Conservation (phyloP, 2,797 vertebrate species). For the Poeciliopsis turneri region DNA sequence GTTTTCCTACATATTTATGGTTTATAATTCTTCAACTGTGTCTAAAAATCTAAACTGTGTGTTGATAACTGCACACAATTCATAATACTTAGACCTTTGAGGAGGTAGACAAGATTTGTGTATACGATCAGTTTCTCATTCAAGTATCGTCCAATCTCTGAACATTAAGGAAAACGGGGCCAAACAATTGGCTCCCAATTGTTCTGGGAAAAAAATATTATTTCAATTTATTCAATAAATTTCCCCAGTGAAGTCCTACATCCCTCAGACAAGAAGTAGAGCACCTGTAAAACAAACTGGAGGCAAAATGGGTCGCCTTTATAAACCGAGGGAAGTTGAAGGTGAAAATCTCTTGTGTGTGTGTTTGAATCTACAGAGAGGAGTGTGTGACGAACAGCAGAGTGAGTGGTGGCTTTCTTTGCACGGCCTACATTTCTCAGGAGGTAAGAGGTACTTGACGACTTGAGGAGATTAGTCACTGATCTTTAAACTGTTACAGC, state of each 20-base stretch:
- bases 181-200: no score
- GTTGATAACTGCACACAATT: no score
- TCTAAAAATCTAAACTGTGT: background rate
- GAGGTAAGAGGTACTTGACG: slow-evolving; percentile 26
- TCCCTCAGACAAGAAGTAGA: slow-evolving; percentile 1
- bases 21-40: background rate
- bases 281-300: slow-evolving; percentile 27
- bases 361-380: slow-evolving; percentile 2
- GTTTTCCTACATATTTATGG: background rate
- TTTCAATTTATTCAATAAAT: background rate
- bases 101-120: no score
- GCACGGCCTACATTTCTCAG: slow-evolving; percentile 41
- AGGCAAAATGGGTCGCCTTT: slow-evolving; percentile 33
- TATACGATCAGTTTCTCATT: no score
- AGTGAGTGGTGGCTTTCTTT: slow-evolving; percentile 22
- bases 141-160: no score
- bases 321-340: slow-evolving; percentile 38
- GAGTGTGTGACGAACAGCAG: slow-evolving; percentile 2
- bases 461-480: slow-evolving; percentile 38
- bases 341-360: slow-evolving; percentile 21
- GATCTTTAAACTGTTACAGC: slow-evolving; percentile 23
- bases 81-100: no score
- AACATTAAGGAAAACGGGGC: no score
- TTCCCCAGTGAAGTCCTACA: background rate
- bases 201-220: no score